These are phyloP conservation scores for Brevipalpus yothersi DNA, from an alignment of 1,140 invertebrate genomes.

Conservation along the genomic window DNA sequence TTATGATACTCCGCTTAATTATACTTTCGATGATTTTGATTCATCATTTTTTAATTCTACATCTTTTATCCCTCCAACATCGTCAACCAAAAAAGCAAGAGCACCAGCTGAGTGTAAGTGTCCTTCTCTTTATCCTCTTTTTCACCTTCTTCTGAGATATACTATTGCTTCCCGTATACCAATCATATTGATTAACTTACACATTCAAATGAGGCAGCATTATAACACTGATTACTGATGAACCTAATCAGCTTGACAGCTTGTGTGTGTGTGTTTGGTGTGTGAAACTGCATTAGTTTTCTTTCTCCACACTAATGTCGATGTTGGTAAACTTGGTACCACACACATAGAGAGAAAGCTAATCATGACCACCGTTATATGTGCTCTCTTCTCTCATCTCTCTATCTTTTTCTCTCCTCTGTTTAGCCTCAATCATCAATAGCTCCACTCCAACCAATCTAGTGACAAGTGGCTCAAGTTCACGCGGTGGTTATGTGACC, in stretches of 20 bases:
- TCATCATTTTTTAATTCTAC: not conserved
- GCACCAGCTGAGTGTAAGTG: not conserved
- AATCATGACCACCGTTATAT: not conserved
- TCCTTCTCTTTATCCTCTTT: not conserved
- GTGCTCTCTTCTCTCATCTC: not conserved
- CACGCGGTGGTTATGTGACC: slow-evolving; percentile 4
- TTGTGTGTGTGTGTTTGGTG: not conserved
- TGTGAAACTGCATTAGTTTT: not conserved
- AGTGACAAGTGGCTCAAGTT: not conserved
- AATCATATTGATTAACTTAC: not conserved
- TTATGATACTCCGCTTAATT: not conserved
- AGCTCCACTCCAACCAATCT: not conserved
- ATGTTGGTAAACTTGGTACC: no score
- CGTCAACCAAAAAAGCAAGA: not conserved
- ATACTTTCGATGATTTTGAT: not conserved
- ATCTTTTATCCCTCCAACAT: not conserved
- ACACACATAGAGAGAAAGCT: not conserved
- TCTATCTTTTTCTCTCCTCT: not conserved
- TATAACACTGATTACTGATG: not conserved
- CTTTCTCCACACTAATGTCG: no score
- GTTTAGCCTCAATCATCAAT: not conserved
- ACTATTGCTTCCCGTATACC: not conserved
- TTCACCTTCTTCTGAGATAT: not conserved
- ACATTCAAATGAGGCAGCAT: not conserved
- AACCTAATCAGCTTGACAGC: not conserved